A percentile compares a stretch with the other conserved stretches of the same genome.
Evolutionary conservation across 2,888 invertebrate species (phyloP).

Genomic region (Carterocephalus palaemon): DNA sequence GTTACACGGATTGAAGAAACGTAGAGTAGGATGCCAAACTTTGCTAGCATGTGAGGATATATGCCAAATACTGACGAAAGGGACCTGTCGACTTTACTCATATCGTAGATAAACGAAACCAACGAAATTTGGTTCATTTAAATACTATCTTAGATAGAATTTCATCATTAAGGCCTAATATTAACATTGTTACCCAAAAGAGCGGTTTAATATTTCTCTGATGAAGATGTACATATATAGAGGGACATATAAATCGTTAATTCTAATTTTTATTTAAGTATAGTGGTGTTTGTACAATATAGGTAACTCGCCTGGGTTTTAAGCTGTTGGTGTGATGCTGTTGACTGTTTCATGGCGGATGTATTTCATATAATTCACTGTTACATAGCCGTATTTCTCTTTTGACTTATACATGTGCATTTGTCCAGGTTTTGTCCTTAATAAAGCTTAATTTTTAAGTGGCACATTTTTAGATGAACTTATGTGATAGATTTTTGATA

Average conservation of each 20-base stretch:
- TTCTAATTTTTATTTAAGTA: slow-evolving; percentile 45
- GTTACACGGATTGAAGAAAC: slow-evolving; percentile 10
- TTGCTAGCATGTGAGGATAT: slow-evolving; percentile 45
- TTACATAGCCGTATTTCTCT: slow-evolving; percentile 40
- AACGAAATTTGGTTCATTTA: slow-evolving; percentile 31
- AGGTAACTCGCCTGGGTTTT: slow-evolving; percentile 38
- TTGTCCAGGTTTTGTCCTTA: slow-evolving; percentile 33
- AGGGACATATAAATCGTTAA: slow-evolving; percentile 27
- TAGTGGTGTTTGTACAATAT: slow-evolving; percentile 40
- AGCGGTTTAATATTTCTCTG: slow-evolving; percentile 54
- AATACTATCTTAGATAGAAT: slow-evolving; percentile 31
- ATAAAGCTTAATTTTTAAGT: slow-evolving; percentile 36
- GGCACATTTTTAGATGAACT: slow-evolving; percentile 27
- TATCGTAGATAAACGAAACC: slow-evolving; percentile 60
- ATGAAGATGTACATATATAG: slow-evolving; percentile 47
- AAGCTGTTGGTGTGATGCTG: slow-evolving; percentile 46
- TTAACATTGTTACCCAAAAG: slow-evolving; percentile 33
- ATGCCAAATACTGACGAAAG: slow-evolving; percentile 64
- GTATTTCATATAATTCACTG: slow-evolving; percentile 41
- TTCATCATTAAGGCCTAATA: slow-evolving; percentile 35
- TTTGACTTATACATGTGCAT: slow-evolving; percentile 33
- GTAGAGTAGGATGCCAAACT: slow-evolving; percentile 48
- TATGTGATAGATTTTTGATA: slow-evolving; percentile 10
- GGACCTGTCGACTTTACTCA: slow-evolving; percentile 69
- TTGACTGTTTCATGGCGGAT: slow-evolving; percentile 38